These are phyloP conservation scores for Drosophila helvetica DNA, from an alignment of 2,888 invertebrate genomes.

Conservation along the genomic window DNA sequence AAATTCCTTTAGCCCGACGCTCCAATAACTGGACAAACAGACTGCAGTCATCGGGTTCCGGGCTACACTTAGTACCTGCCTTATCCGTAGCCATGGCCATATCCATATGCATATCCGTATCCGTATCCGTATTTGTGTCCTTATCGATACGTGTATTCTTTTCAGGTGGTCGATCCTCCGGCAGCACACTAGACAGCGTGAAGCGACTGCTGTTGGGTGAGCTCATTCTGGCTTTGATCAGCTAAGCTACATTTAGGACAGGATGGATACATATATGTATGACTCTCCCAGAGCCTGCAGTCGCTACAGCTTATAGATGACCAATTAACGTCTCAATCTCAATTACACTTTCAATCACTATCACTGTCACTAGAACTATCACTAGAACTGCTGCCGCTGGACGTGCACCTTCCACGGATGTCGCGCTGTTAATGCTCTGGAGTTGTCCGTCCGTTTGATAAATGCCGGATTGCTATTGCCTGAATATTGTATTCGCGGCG, in stretches of 20 bases:
- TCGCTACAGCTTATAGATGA: not conserved
- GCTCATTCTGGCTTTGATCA: constrained; percentile 16
- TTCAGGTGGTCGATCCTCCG: constrained; percentile 1
- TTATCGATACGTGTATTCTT: not conserved
- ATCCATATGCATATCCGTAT: constrained; percentile 10
- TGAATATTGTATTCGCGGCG: constrained; percentile 61
- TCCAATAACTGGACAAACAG: no score
- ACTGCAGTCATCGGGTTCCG: no score
- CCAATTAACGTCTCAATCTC: not conserved
- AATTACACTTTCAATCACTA: not conserved
- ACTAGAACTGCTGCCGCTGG: not conserved
- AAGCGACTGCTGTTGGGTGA: constrained; percentile 31
- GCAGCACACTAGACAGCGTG: constrained; percentile 23
- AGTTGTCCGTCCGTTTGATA: constrained; percentile 63
- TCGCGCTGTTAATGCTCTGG: constrained; percentile 8
- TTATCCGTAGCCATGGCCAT: constrained; percentile 44
- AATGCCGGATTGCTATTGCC: constrained; percentile 54
- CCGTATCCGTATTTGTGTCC: constrained; percentile 6
- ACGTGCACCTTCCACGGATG: constrained; percentile 12
- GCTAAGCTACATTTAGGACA: not conserved
- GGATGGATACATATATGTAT: not conserved
- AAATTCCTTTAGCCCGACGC: not conserved
- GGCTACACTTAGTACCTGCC: constrained; percentile 60
- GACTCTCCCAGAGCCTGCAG: not conserved
- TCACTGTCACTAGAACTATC: not conserved